These are phyloP conservation scores for Drosophila pseudoananassae DNA, from an alignment of 1,140 invertebrate genomes.

Conservation along the genomic window DNA sequence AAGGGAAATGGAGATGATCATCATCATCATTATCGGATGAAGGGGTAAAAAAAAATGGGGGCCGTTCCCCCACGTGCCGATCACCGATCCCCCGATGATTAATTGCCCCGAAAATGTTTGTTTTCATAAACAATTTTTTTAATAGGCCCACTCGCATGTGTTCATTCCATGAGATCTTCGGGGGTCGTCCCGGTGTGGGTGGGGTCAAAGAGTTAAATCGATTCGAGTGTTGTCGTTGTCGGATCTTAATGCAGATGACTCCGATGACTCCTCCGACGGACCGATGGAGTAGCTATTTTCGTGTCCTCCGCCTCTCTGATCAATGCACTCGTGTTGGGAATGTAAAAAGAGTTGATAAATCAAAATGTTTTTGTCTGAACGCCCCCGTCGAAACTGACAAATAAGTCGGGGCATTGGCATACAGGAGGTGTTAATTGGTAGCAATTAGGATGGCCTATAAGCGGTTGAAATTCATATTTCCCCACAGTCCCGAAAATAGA, in stretches of 20 bases:
- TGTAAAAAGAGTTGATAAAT: slow-evolving; percentile 83
- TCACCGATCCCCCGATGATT: slow-evolving; percentile 60
- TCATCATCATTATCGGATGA: slow-evolving; percentile 39
- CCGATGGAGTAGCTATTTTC: slow-evolving; percentile 33
- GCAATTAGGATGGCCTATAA: slow-evolving; percentile 47
- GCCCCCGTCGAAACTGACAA: slow-evolving; percentile 54
- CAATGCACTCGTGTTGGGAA: slow-evolving; percentile 70
- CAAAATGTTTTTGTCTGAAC: slow-evolving; percentile 65
- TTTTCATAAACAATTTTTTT: slow-evolving; percentile 83
- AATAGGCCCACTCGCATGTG: slow-evolving; percentile 66
- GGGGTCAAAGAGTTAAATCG: slow-evolving; percentile 81
- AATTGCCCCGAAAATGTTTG: slow-evolving; percentile 77
- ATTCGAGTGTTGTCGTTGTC: slow-evolving; percentile 70
- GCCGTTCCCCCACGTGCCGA: slow-evolving; percentile 62
- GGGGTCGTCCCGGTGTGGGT: slow-evolving; percentile 34
- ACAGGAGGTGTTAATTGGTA: slow-evolving; percentile 70
- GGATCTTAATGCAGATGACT: slow-evolving; percentile 71
- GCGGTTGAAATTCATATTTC: slow-evolving; percentile 55
- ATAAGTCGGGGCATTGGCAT: slow-evolving; percentile 34
- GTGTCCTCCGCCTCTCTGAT: slow-evolving; percentile 55
- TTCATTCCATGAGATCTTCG: slow-evolving; percentile 17
- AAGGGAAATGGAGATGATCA: slow-evolving; percentile 56
- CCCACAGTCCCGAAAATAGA: slow-evolving; percentile 24
- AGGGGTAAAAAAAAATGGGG: slow-evolving; percentile 26
- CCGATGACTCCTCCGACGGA: slow-evolving; percentile 37